phyloP scores from a whole-genome alignment of 2,888 invertebrate genomes.

The Pteria penguin region DNA sequence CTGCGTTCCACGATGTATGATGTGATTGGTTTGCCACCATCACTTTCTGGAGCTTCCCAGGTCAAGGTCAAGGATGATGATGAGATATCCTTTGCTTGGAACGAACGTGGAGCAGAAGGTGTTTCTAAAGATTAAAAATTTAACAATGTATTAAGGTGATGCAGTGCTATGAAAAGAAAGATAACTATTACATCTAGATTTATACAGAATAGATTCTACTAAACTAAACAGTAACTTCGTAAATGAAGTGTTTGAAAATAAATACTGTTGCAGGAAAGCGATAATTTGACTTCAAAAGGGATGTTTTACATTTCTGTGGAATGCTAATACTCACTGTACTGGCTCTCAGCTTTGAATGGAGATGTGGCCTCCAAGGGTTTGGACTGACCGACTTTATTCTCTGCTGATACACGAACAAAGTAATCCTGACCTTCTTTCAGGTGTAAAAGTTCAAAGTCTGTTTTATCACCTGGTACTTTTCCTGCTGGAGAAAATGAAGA shows the following conservation, averaged over 20 bases:
- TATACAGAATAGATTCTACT: too few relatives aligned
- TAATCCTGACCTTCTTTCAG: conserved; percentile 90
- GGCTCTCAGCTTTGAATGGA: conserved; percentile 71
- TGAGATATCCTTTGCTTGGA: conserved; percentile 68
- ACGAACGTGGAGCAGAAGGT: conserved; percentile 66
- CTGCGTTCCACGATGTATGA: conserved; percentile 73
- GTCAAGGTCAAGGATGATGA: conserved; percentile 60
- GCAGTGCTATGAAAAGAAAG: too few relatives aligned
- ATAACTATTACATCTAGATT: too few relatives aligned
- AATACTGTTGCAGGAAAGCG: background rate
- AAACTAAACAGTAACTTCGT: too few relatives aligned
- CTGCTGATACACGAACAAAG: conserved; percentile 91
- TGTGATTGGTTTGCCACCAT: conserved; percentile 75
- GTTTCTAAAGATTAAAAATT: conserved; percentile 48
- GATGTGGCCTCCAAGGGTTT: conserved; percentile 83
- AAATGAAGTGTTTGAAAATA: background rate
- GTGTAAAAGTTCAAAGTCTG: conserved; percentile 79
- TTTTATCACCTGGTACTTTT: conserved; percentile 55
- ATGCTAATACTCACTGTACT: conserved; percentile 71
- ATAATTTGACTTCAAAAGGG: too few relatives aligned
- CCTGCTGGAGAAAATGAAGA: conserved; percentile 66
- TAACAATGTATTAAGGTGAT: too few relatives aligned
- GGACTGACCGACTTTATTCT: conserved; percentile 91
- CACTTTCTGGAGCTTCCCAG: conserved; percentile 79
- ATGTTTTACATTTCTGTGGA: too few relatives aligned